phyloP scores from a whole-genome alignment of 92 coral and sea anemone genomes.

The Parazoanthus darwini region DNA sequence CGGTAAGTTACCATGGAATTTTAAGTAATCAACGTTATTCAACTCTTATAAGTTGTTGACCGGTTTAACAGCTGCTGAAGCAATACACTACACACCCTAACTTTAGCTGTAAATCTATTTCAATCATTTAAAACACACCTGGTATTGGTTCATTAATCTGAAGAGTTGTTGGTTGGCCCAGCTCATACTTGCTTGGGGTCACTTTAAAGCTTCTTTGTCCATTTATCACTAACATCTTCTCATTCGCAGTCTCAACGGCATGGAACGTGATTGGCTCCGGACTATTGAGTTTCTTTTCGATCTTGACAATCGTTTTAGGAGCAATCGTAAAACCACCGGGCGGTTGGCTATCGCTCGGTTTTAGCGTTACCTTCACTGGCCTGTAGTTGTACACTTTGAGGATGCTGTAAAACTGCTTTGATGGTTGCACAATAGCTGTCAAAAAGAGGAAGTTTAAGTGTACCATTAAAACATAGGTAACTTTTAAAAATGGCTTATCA shows the following conservation, averaged over 20 bases:
- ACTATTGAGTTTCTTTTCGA: constrained; percentile 70
- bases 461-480: background rate
- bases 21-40: too few species aligned
- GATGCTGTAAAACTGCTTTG: constrained; percentile 80
- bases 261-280: constrained; percentile 75
- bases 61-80: too few species aligned
- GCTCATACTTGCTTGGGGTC: constrained; percentile 75
- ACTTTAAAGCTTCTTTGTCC: constrained; percentile 62
- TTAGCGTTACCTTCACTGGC: constrained; percentile 54
- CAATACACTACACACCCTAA: background rate
- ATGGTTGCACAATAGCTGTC: constrained; percentile 81
- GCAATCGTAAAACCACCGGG: constrained; percentile 66
- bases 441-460: background rate
- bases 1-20: too few species aligned
- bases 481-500: too few species aligned
- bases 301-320: constrained; percentile 52
- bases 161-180: constrained; percentile 62
- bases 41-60: background rate
- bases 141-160: constrained; percentile 43
- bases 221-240: constrained; percentile 65
- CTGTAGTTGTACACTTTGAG: constrained; percentile 72
- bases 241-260: constrained; percentile 64
- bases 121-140: constrained; percentile 55
- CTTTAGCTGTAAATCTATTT: background rate
- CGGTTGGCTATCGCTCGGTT: constrained; percentile 84